Evolutionary conservation across 2,888 invertebrate species (phyloP).

Genomic region (Caenorhabditis macrosperma): DNA sequence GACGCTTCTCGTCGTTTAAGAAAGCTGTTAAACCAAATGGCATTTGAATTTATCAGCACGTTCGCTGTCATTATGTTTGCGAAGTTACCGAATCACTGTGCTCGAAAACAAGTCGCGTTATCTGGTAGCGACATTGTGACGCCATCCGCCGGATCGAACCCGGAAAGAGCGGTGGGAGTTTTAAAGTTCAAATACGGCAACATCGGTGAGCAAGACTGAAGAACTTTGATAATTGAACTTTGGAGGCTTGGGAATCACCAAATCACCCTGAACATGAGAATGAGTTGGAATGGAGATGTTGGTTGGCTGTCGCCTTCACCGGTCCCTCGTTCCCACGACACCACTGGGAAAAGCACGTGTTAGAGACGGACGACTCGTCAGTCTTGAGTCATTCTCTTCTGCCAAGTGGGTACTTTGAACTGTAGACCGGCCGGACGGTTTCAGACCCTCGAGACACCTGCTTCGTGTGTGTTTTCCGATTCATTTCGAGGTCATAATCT

Average conservation of each 20-base stretch:
- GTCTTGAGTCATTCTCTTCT: not conserved
- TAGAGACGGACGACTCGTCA: not conserved
- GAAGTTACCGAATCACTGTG: conserved; percentile 17
- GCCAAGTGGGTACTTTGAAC: conserved; percentile 8
- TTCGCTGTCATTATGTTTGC: conserved; percentile 8
- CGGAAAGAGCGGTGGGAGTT: conserved; percentile 7
- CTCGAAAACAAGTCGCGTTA: conserved; percentile 53
- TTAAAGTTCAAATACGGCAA: conserved; percentile 4
- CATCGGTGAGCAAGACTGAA: not conserved
- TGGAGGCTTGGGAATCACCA: not conserved
- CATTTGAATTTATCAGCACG: conserved; percentile 37
- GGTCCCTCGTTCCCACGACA: not conserved
- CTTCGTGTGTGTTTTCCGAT: not conserved
- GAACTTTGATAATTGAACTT: not conserved
- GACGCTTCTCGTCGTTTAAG: conserved; percentile 10
- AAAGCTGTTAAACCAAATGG: conserved; percentile 8
- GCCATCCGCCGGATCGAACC: conserved; percentile 32
- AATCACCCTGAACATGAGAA: not conserved
- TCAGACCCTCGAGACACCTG: conserved; percentile 2
- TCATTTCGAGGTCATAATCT: conserved; percentile 18
- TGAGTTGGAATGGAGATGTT: too few species aligned
- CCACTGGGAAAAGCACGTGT: not conserved
- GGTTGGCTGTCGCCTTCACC: too few species aligned
- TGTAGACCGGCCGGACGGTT: conserved; percentile 6
- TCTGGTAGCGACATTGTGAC: conserved; percentile 53